Conservation (phyloP, 2,797 vertebrate species). For the Borostomias antarcticus region DNA sequence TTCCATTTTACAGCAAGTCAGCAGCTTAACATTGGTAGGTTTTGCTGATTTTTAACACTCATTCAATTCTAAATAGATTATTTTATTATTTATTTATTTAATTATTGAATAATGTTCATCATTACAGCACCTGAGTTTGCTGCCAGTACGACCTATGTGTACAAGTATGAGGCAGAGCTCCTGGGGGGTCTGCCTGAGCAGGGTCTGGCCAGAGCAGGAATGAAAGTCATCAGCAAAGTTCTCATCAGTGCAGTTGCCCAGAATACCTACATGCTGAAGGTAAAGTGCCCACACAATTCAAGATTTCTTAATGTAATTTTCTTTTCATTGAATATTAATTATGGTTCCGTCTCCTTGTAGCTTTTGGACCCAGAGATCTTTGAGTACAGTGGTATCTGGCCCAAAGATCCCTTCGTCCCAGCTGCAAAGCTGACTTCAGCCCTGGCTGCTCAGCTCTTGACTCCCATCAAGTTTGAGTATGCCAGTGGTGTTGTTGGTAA, state of each 20-base stretch:
- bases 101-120: not conserved
- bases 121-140: constrained; percentile 71
- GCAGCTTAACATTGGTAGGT: not conserved
- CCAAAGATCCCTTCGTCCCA: constrained; percentile 65
- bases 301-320: not conserved
- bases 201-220: constrained; percentile 76
- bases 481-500: constrained; percentile 71
- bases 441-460: constrained; percentile 71
- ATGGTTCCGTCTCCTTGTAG: constrained; percentile 44
- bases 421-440: constrained; percentile 72
- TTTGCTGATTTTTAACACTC: not conserved
- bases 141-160: constrained; percentile 66
- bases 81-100: not conserved
- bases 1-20: not conserved
- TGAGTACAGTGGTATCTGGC: constrained; percentile 80
- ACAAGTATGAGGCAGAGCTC: constrained; percentile 76
- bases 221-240: constrained; percentile 80
- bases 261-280: constrained; percentile 75
- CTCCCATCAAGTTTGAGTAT: constrained; percentile 80
- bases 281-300: constrained; percentile 46
- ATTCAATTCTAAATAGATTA: too few species aligned
- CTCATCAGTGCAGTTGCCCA: constrained; percentile 67
- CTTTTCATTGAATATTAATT: too few species aligned
- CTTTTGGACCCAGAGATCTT: constrained; percentile 57
- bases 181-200: constrained; percentile 75